phyloP scores from a whole-genome alignment of 2,113 vertebrate species.

The Dicentrarchus labrax region DNA sequence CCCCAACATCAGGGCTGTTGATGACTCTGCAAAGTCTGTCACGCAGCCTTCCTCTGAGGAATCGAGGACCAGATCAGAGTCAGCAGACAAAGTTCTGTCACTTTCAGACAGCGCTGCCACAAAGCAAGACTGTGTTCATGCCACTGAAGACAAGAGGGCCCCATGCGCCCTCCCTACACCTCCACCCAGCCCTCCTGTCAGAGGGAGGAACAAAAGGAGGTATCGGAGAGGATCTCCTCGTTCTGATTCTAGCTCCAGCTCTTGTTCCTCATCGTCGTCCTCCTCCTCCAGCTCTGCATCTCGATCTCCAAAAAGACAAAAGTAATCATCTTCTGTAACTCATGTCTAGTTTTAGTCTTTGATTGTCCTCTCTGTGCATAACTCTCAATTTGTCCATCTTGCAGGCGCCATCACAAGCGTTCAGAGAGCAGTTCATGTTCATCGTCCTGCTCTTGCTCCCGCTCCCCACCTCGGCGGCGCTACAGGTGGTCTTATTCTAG shows the following conservation, averaged over 20 bases:
- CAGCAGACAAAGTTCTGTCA: not conserved
- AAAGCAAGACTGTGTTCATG: not conserved
- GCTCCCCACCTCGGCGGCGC: slow-evolving; percentile 53
- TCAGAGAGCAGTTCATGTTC: slow-evolving; percentile 80
- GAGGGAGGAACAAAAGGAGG: slow-evolving; percentile 76
- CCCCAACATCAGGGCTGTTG: not conserved
- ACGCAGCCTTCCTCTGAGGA: not conserved
- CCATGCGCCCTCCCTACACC: slow-evolving; percentile 70
- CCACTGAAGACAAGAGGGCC: slow-evolving; percentile 9
- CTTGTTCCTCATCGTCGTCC: slow-evolving; percentile 16
- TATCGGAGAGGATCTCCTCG: slow-evolving; percentile 84
- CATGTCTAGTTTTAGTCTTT: not conserved
- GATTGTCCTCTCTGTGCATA: not conserved
- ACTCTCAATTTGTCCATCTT: not conserved
- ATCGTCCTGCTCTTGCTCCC: slow-evolving; percentile 83
- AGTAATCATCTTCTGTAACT: slow-evolving; percentile 63
- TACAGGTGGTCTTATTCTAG: slow-evolving; percentile 51
- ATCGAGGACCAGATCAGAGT: slow-evolving; percentile 14
- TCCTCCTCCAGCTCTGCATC: slow-evolving; percentile 82
- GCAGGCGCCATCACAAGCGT: slow-evolving; percentile 79
- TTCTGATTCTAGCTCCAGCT: slow-evolving; percentile 82
- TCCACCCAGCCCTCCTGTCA: slow-evolving; percentile 79
- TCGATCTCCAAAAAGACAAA: slow-evolving; percentile 88
- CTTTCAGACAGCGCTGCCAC: slow-evolving; percentile 5
- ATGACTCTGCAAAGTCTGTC: not conserved